phyloP scores from a whole-genome alignment of 2,113 vertebrate species.

The Aptenodytes forsteri region DNA sequence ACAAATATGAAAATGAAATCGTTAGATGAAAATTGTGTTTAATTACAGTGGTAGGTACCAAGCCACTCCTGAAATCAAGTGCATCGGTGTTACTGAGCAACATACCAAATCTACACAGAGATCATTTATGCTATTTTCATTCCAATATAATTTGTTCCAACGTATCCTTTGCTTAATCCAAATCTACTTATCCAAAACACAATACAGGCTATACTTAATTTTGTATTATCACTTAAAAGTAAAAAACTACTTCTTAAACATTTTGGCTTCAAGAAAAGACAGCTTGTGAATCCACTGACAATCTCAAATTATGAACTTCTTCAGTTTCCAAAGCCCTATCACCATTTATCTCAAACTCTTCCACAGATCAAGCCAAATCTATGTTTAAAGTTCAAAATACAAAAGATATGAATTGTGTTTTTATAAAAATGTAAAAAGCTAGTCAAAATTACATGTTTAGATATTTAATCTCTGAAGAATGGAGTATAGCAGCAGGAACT shows the following conservation, averaged over 20 bases:
- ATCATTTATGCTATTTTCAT: background rate
- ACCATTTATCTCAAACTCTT: background rate
- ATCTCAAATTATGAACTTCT: background rate
- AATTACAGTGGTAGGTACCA: constrained; percentile 10
- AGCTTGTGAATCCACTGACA: background rate
- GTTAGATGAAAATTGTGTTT: background rate
- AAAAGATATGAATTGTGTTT: constrained; percentile 71
- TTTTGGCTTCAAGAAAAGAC: constrained; percentile 30
- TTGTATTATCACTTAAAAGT: background rate
- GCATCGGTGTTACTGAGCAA: constrained; percentile 7
- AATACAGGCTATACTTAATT: background rate
- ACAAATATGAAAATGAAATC: background rate
- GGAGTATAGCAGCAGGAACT: constrained; percentile 68
- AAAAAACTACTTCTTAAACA: constrained; percentile 25
- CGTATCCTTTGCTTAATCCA: background rate
- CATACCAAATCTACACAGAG: background rate
- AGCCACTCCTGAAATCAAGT: background rate
- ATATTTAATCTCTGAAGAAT: constrained; percentile 71
- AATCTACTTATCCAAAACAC: background rate
- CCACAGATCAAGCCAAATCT: constrained; percentile 53
- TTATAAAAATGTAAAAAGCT: constrained; percentile 77
- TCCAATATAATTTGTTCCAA: background rate
- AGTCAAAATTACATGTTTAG: constrained; percentile 74
- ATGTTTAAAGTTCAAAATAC: constrained; percentile 70
- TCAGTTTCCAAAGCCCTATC: background rate